Conservation (phyloP, 2,888 invertebrate species). For the Aquatica leii region DNA sequence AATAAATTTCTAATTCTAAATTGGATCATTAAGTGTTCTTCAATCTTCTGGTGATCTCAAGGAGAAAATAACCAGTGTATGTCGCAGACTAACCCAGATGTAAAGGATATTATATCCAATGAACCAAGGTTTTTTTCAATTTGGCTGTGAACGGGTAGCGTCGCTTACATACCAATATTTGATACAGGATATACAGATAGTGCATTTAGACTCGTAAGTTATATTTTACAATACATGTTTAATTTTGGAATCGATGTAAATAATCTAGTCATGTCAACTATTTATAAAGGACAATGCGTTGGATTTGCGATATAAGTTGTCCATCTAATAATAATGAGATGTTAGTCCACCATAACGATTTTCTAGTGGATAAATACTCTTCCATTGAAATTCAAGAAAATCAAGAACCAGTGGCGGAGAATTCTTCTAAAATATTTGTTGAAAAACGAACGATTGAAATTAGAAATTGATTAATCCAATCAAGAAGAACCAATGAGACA, state of each 20-base stretch:
- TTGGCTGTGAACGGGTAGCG: neutral
- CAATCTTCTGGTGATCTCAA: neutral
- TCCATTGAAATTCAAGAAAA: neutral
- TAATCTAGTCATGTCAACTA: too few relatives aligned
- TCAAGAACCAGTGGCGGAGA: slow-evolving; percentile 2
- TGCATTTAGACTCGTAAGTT: neutral
- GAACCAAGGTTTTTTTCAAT: neutral
- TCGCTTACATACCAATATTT: neutral
- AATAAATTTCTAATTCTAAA: neutral
- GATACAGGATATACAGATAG: neutral
- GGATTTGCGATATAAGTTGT: too few relatives aligned
- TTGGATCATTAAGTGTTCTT: neutral
- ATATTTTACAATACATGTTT: neutral
- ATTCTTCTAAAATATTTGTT: neutral
- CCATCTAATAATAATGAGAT: too few relatives aligned
- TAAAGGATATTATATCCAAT: neutral
- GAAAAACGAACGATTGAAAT: too few relatives aligned
- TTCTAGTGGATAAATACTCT: neutral
- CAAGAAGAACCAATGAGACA: slow-evolving; percentile 2
- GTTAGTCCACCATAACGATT: too few relatives aligned
- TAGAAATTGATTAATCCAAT: neutral
- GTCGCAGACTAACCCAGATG: neutral
- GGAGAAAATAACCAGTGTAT: neutral
- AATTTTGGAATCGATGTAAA: neutral
- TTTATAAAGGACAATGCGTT: too few relatives aligned